phyloP scores from a whole-genome alignment of 2,888 invertebrate genomes.

The Pecten maximus region DNA sequence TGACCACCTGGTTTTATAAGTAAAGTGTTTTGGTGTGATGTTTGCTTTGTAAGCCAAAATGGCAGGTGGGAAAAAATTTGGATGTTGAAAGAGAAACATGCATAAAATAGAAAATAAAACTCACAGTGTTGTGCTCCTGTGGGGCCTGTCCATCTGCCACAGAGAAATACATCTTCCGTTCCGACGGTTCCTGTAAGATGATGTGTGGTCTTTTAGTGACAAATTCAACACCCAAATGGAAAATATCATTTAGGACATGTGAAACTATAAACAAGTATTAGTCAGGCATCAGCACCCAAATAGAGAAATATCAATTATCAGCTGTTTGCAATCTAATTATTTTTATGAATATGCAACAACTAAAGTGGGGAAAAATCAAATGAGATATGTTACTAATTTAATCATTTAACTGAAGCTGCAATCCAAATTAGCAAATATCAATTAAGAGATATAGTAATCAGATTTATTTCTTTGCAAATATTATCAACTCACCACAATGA shows the following conservation, averaged over 20 bases:
- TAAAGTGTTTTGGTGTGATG: not conserved
- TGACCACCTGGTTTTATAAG: not conserved
- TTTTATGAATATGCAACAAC: too few relatives aligned
- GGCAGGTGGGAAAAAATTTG: not conserved
- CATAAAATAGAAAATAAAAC: not conserved
- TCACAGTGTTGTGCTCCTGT: slow-evolving; percentile 47
- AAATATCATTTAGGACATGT: not conserved
- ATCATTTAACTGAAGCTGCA: too few relatives aligned
- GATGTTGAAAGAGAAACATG: not conserved
- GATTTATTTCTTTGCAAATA: too few relatives aligned
- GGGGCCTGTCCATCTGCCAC: slow-evolving; percentile 56
- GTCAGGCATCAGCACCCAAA: too few relatives aligned
- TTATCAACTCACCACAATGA: too few relatives aligned
- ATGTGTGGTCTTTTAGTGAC: not conserved
- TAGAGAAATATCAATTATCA: too few relatives aligned
- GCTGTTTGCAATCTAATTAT: too few relatives aligned
- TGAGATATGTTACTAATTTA: not conserved
- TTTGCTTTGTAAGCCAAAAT: not conserved
- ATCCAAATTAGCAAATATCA: too few relatives aligned
- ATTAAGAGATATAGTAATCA: too few relatives aligned
- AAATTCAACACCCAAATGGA: not conserved
- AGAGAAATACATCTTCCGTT: slow-evolving; percentile 63
- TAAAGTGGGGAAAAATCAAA: too few relatives aligned
- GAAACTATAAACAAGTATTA: not conserved
- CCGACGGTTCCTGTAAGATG: slow-evolving; percentile 60